Percentiles rank a stretch among this genome's conserved stretches.
Conservation (phyloP, 2,888 invertebrate species). For the Hecatera dysodea region DNA sequence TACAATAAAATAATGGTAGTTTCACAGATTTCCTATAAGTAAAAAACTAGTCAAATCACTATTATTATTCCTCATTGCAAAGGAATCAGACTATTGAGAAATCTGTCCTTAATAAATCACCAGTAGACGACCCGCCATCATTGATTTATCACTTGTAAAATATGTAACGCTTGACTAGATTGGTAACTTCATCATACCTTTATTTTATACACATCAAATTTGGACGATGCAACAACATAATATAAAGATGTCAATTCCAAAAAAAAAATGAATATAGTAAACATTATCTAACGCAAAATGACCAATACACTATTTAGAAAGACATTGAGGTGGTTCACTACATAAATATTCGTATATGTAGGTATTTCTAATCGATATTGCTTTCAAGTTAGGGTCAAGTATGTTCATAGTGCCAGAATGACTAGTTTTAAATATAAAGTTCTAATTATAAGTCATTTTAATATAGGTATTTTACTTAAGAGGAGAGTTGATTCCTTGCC, state of each 20-base stretch:
- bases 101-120: not conserved
- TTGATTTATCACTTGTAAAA: not conserved
- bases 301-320: slow-evolving; percentile 6
- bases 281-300: slow-evolving; percentile 21
- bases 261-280: slow-evolving; percentile 31
- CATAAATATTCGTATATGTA: not conserved
- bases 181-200: not conserved
- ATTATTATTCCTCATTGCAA: not conserved
- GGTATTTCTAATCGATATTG: slow-evolving; percentile 38
- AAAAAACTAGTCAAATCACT: too few species aligned
- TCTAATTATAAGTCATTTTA: slow-evolving; percentile 15
- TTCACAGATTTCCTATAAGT: too few species aligned
- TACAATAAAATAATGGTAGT: too few species aligned
- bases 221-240: not conserved
- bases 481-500: slow-evolving; percentile 29
- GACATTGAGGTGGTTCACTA: not conserved
- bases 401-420: slow-evolving; percentile 11
- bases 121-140: not conserved
- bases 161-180: slow-evolving; percentile 18
- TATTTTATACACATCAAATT: slow-evolving; percentile 24
- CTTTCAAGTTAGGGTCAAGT: slow-evolving; percentile 14
- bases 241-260: slow-evolving; percentile 12
- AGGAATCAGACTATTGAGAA: not conserved
- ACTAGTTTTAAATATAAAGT: slow-evolving; percentile 4
- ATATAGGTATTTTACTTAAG: slow-evolving; percentile 9